Percentiles rank a stretch among this genome's conserved stretches.
These are phyloP conservation scores for Gopherus evgoodei DNA, from an alignment of 2,113 vertebrate genomes.

Conservation along the genomic window DNA sequence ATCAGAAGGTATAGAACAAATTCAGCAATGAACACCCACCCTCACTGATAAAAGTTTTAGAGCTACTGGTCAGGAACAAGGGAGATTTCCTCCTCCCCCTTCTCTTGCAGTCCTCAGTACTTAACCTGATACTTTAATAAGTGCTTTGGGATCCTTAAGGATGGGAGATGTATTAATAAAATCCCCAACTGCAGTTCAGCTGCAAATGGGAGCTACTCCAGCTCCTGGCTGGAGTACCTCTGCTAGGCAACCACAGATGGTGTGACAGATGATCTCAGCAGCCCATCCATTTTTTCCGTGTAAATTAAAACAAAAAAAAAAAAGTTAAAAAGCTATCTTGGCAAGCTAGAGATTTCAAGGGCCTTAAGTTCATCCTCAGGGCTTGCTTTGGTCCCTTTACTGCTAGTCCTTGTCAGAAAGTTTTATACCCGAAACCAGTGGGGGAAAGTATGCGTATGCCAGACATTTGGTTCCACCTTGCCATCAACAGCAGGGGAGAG, in stretches of 20 bases:
- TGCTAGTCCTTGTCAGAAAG: conserved; percentile 73
- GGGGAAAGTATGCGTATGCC: conserved; percentile 63
- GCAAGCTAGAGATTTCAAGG: conserved; percentile 64
- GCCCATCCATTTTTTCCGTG: conserved; percentile 67
- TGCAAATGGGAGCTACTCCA: conserved; percentile 64
- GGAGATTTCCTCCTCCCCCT: conserved; percentile 11
- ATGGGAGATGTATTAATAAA: conserved; percentile 77
- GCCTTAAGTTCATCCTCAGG: conserved; percentile 72
- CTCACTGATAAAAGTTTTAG: conserved; percentile 37
- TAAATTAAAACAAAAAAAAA: conserved; percentile 74
- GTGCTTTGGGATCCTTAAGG: conserved; percentile 69
- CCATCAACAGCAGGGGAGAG: conserved; percentile 51
- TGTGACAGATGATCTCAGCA: conserved; percentile 78
- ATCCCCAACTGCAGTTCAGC: conserved; percentile 68
- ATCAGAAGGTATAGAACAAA: conserved; percentile 20
- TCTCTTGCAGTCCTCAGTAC: conserved; percentile 33
- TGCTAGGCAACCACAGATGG: conserved; percentile 76
- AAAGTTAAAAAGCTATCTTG: conserved; percentile 68
- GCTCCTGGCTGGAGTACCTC: conserved; percentile 73
- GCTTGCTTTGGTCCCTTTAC: conserved; percentile 68
- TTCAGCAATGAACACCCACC: conserved; percentile 19
- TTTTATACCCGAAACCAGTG: conserved; percentile 70
- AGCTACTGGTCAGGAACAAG: conserved; percentile 3
- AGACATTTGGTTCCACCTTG: conserved; percentile 73
- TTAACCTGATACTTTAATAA: conserved; percentile 65